Evolutionary conservation across 2,113 vertebrate genomes (phyloP).

Genomic region (Grantiella picta): DNA sequence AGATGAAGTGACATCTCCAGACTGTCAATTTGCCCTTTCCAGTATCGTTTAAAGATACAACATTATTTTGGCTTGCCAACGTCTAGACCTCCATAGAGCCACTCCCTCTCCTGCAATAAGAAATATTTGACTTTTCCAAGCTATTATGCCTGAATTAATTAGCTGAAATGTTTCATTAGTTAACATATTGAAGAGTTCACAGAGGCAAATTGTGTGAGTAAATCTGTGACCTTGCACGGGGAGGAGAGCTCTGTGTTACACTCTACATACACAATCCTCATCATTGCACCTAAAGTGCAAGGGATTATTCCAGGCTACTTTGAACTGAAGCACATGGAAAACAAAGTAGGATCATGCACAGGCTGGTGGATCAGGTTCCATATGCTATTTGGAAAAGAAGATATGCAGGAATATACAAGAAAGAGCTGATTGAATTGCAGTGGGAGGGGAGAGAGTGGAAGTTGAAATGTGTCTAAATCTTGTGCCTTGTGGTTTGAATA

Average conservation of each 20-base stretch:
- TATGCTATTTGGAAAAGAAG: neutral
- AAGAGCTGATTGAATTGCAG: neutral
- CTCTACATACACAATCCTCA: neutral
- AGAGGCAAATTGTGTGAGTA: neutral
- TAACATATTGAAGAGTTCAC: slow-evolving; percentile 18
- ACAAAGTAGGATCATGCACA: neutral
- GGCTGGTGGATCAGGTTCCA: neutral
- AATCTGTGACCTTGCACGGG: neutral
- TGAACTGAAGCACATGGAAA: neutral
- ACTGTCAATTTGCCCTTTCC: neutral
- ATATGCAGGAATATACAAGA: neutral
- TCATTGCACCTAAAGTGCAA: neutral
- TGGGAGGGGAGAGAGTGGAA: neutral
- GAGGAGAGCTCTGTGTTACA: neutral
- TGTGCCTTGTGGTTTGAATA: neutral
- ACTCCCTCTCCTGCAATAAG: neutral
- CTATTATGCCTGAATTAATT: neutral
- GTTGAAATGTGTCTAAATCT: neutral
- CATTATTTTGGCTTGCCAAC: neutral
- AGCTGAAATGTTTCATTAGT: neutral
- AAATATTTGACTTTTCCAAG: slow-evolving; percentile 3
- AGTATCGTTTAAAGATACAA: neutral
- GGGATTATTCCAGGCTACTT: neutral
- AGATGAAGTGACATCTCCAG: neutral
- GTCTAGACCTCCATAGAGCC: neutral